Conservation (phyloP, 2,888 invertebrate species). For the Xanthia togata region DNA sequence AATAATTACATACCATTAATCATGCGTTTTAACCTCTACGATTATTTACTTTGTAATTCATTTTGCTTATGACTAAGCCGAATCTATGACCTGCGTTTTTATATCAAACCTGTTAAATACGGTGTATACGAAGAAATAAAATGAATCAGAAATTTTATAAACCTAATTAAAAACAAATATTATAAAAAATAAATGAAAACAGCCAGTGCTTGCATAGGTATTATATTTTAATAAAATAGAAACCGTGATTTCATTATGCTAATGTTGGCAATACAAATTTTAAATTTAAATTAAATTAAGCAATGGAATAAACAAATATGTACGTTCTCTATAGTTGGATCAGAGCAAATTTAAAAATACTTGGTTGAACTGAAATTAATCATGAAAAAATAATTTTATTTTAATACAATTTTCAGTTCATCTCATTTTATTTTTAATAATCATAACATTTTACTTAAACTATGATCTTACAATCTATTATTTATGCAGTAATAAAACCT, state of each 20-base stretch:
- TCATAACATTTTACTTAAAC: not conserved
- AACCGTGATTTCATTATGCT: not conserved
- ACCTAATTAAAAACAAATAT: constrained; percentile 3
- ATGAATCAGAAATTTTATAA: not conserved
- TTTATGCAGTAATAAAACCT: not conserved
- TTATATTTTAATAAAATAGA: constrained; percentile 1
- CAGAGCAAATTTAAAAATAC: not conserved
- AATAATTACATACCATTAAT: not conserved
- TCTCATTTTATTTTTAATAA: not conserved
- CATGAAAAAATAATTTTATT: not conserved
- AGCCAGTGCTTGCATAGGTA: not conserved
- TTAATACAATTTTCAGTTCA: no score
- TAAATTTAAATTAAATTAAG: constrained; percentile 7
- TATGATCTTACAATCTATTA: not conserved
- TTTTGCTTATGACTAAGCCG: not conserved
- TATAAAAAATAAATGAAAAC: no score
- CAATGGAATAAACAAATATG: not conserved
- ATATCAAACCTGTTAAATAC: not conserved
- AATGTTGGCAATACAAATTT: constrained; percentile 23
- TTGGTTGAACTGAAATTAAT: no score
- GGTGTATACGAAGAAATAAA: not conserved
- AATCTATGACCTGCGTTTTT: not conserved
- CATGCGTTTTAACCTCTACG: not conserved
- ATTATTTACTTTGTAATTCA: not conserved
- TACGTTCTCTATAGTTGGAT: not conserved